Conservation (phyloP, 2,113 vertebrate genomes). For the Balaenoptera acutorostrata region DNA sequence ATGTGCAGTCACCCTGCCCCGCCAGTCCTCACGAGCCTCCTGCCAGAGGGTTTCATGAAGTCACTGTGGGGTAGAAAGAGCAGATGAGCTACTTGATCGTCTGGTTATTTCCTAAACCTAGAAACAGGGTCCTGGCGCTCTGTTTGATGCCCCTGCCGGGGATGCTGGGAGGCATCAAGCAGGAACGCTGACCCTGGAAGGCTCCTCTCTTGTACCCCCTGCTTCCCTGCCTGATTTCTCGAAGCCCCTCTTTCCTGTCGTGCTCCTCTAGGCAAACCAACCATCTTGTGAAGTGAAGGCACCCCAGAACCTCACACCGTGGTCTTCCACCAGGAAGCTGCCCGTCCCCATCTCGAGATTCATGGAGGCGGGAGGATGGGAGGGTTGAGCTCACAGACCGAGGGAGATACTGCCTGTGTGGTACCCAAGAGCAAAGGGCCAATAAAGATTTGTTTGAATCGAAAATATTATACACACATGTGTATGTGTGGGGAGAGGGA, state of each 20-base stretch:
- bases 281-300: not conserved
- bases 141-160: rapidly evolving
- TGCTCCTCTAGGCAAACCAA: not conserved
- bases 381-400: not conserved
- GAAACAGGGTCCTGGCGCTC: not conserved
- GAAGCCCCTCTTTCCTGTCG: not conserved
- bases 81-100: rapidly evolving
- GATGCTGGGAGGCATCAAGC: rapidly evolving
- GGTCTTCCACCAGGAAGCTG: not conserved
- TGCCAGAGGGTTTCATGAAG: not conserved
- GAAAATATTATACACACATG: not conserved
- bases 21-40: not conserved
- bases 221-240: not conserved
- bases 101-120: not conserved
- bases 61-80: not conserved
- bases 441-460: not conserved
- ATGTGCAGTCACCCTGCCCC: too few species aligned
- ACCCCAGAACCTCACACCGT: not conserved
- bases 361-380: too few species aligned
- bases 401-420: not conserved
- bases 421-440: not conserved
- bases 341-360: rapidly evolving
- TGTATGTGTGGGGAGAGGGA: not conserved
- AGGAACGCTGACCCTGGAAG: not conserved
- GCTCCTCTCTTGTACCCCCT: not conserved